Evolutionary conservation across 2,797 vertebrate species (phyloP).

Genomic region (Rhinichthys osculus): DNA sequence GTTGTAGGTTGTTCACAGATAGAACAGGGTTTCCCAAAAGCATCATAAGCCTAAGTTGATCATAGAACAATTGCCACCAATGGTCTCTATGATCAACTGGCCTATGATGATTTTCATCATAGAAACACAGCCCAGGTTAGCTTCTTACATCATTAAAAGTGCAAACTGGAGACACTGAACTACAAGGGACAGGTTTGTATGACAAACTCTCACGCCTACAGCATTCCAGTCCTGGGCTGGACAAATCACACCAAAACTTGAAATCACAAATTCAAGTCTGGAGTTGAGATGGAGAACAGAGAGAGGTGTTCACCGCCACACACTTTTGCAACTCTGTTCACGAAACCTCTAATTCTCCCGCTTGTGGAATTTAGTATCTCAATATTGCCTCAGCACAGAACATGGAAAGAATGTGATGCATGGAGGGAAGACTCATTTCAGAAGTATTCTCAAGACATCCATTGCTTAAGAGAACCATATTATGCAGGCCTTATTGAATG

Average conservation of each 20-base stretch:
- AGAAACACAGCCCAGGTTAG: not conserved
- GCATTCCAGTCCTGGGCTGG: conserved; percentile 32
- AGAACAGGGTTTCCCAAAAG: not conserved
- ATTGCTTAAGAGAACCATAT: not conserved
- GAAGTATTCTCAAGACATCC: conserved; percentile 1
- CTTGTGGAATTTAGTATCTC: not conserved
- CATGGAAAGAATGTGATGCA: conserved; percentile 22
- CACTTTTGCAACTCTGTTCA: not conserved
- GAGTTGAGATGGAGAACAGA: not conserved
- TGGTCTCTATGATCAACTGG: no score
- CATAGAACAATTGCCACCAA: no score
- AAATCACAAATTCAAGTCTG: not conserved
- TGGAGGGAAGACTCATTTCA: not conserved
- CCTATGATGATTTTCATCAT: no score
- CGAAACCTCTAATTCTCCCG: not conserved
- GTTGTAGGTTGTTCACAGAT: not conserved
- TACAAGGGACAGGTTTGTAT: not conserved
- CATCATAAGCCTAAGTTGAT: no score
- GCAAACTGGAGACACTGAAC: not conserved
- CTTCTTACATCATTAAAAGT: conserved; percentile 1
- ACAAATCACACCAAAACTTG: not conserved
- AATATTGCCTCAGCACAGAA: conserved; percentile 18
- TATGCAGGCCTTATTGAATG: not conserved
- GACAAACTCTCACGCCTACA: conserved; percentile 9
- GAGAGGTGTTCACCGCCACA: not conserved